These are phyloP conservation scores for Darevskia nairensis DNA, from an alignment of 2,797 vertebrate genomes.

Conservation along the genomic window DNA sequence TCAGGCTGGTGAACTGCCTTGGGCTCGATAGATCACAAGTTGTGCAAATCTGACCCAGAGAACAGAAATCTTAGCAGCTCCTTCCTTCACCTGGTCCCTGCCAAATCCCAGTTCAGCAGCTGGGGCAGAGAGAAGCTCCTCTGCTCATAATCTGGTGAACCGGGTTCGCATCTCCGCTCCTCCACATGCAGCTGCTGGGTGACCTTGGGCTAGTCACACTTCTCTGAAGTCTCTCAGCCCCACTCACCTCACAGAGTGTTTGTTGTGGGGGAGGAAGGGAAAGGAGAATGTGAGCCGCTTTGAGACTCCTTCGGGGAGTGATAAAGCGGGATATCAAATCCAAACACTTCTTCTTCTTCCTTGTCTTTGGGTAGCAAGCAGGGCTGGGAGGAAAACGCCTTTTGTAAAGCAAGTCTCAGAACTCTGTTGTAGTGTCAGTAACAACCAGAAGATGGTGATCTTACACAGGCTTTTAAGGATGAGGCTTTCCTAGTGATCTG, in stretches of 20 bases:
- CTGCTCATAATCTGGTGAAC: background rate
- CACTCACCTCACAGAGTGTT: too few relatives aligned
- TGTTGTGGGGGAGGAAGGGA: too few relatives aligned
- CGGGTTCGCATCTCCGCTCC: too few relatives aligned
- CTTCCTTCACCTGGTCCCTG: background rate
- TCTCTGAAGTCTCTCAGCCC: too few relatives aligned
- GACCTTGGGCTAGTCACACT: too few relatives aligned
- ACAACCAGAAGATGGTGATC: conserved; percentile 58
- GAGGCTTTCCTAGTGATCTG: background rate
- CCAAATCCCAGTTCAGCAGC: background rate
- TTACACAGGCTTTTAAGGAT: conserved; percentile 37
- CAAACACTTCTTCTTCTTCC: too few relatives aligned
- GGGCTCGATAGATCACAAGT: background rate
- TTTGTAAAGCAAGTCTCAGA: fast-evolving
- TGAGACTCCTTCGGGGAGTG: too few relatives aligned
- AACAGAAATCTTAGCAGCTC: background rate
- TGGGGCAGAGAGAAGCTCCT: background rate
- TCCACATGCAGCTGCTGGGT: too few relatives aligned
- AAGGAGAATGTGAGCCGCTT: too few relatives aligned
- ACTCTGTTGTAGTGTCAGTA: conserved; percentile 24
- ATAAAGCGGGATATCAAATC: too few relatives aligned
- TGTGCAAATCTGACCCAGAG: background rate
- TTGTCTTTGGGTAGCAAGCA: background rate
- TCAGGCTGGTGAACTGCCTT: background rate
- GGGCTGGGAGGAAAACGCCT: background rate